A percentile compares a stretch with the other conserved stretches of the same genome.
Conservation (phyloP, 2,113 vertebrate species). For the Seriola rivoliana region DNA sequence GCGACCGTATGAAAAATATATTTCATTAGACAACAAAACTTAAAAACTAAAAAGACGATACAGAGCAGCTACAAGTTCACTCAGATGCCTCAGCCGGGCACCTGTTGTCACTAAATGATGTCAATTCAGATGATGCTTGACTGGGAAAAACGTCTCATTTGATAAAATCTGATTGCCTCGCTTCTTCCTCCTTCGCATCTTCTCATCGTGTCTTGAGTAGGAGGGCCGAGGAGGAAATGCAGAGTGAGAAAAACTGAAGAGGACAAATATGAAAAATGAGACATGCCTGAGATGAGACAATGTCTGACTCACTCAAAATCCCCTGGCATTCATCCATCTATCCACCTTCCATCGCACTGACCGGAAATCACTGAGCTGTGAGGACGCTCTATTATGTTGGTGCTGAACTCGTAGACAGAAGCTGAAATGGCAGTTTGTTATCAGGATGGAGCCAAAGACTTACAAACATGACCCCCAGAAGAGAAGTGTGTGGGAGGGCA, state of each 20-base stretch:
- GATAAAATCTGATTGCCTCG: neutral
- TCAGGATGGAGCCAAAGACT: slow-evolving; percentile 22
- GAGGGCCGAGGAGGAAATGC: slow-evolving; percentile 18
- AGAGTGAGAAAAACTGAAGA: slow-evolving; percentile 17
- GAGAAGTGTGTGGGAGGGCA: neutral
- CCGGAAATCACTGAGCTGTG: slow-evolving; percentile 12
- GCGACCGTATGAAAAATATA: neutral
- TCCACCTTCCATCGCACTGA: slow-evolving; percentile 33
- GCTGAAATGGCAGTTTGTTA: slow-evolving; percentile 54
- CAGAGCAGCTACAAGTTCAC: neutral
- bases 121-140: neutral
- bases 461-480: slow-evolving; percentile 13
- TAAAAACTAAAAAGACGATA: neutral
- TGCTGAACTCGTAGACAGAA: slow-evolving; percentile 10
- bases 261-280: slow-evolving; percentile 18
- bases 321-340: slow-evolving; percentile 43
- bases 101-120: neutral
- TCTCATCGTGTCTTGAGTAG: slow-evolving; percentile 24
- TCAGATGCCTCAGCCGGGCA: neutral
- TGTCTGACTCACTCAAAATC: slow-evolving; percentile 55
- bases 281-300: neutral
- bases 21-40: neutral
- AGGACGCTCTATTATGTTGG: slow-evolving; percentile 21
- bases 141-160: neutral
- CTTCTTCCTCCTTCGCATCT: slow-evolving; percentile 18